These are phyloP conservation scores for Hippocampus abdominalis DNA, from an alignment of 2,113 vertebrate species.

Conservation along the genomic window DNA sequence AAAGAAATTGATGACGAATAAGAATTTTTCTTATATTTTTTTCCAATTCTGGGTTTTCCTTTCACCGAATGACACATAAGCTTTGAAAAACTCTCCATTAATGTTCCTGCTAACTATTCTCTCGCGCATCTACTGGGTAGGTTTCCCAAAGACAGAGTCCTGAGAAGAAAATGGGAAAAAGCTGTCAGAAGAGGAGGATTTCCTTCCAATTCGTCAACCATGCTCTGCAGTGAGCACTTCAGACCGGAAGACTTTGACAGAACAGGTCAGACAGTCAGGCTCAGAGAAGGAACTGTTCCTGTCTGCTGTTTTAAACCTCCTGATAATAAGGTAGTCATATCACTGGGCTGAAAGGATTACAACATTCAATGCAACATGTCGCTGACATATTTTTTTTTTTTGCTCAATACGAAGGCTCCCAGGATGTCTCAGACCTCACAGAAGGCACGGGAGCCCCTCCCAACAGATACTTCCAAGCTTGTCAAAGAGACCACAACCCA, in stretches of 20 bases:
- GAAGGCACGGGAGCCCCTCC: slow-evolving; percentile 12
- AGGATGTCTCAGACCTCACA: slow-evolving; percentile 17
- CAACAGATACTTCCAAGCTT: neutral
- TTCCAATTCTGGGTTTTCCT: too few species aligned
- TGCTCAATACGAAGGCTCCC: neutral
- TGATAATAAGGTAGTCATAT: slow-evolving; percentile 9
- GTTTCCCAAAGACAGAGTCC: slow-evolving; percentile 18
- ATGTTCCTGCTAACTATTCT: neutral
- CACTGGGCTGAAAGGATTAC: neutral
- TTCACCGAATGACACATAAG: too few species aligned
- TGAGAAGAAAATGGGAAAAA: slow-evolving; percentile 30
- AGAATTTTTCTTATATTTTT: too few species aligned
- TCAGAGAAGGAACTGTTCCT: slow-evolving; percentile 26
- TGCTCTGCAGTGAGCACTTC: slow-evolving; percentile 41
- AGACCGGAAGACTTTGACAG: slow-evolving; percentile 30
- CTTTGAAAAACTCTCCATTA: too few species aligned
- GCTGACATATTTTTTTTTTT: neutral
- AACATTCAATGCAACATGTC: neutral
- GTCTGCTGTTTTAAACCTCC: slow-evolving; percentile 2
- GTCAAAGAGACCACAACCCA: neutral
- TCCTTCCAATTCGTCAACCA: neutral
- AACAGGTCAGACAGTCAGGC: slow-evolving; percentile 35
- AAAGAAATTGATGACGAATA: neutral
- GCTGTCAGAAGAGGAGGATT: slow-evolving; percentile 15
- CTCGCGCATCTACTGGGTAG: slow-evolving; percentile 2